Evolutionary conservation across 2,888 invertebrate species (phyloP), one percentile per base, ranked within the genome.

Genomic region (Cremastobaeus sp.): DNA sequence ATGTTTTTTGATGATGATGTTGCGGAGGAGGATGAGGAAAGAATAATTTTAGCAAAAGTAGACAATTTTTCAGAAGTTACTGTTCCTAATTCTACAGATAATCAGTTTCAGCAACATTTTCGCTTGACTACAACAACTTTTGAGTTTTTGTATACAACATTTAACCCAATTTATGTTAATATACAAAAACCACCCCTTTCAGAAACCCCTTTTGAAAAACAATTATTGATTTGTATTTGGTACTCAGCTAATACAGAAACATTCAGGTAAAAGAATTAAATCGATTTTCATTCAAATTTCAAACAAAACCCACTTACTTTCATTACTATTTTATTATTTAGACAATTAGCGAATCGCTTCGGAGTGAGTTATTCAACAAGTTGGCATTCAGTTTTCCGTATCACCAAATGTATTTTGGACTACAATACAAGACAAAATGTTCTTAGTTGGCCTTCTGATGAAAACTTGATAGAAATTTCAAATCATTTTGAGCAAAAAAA

Each of bases 41-140:
- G 1, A 2, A 21, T 6, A 6, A 21, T 21, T 11, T 25, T 43
- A 5, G 43, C 5, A 21, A 43, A 43, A 12, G 25, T 43, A 3
- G 25, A 43, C 3, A 43, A 43, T 43, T 43, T 12, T 43, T 20
- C 43, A 12, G 43, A 43, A 43, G 43, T 21, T 3, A 6, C 25
- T 20, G 43, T 43, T 6, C 43, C 43, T 3, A 21, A 18, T 5
- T 43, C 25, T 43, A 21, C 43, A 12, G 21, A 43, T 6, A 8
- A 25, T 1, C 43, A 43, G n/a, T 43, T 43, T 43, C 9, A 21
- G 6, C 20, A 17, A 8, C 32, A 48, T 20, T 48, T 48, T 18
- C 3, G 48, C 11, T 8, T 48, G 18, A 34, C 3, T 11, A 17
- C 48, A 18, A 14, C 11, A 34, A 48, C 48, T 8, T 48, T 48